phyloP scores from a whole-genome alignment of 2,888 invertebrate species.

The Aspidiotus rigidus region DNA sequence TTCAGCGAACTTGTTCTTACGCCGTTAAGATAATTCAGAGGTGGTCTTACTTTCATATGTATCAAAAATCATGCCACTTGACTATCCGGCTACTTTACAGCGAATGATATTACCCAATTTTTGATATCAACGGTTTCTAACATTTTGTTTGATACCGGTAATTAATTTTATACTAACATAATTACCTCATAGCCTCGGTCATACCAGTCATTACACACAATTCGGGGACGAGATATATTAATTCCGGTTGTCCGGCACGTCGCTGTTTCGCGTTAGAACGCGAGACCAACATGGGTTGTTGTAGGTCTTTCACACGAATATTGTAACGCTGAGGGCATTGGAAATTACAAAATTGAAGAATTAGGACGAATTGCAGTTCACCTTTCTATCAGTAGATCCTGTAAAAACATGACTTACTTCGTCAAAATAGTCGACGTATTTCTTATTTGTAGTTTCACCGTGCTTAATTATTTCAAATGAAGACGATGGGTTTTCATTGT shows the following conservation, averaged over 20 bases:
- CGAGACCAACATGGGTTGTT: conserved; percentile 73
- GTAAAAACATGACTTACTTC: conserved; percentile 38
- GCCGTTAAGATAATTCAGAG: conserved; percentile 41
- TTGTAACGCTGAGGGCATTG: background rate
- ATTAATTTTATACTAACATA: too few species aligned
- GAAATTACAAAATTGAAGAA: background rate
- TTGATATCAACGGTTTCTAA: conserved; percentile 41
- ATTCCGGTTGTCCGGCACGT: conserved; percentile 57
- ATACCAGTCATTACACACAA: conserved; percentile 75
- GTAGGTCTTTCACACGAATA: background rate
- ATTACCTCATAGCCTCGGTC: conserved; percentile 54
- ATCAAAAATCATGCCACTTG: too few species aligned
- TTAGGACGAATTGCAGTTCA: background rate
- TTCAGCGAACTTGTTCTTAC: background rate
- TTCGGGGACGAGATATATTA: conserved; percentile 71
- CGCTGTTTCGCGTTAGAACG: conserved; percentile 58
- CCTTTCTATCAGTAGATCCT: background rate
- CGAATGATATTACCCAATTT: conserved; percentile 45
- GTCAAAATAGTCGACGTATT: conserved; percentile 57
- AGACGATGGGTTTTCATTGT: conserved; percentile 49
- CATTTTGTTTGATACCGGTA: conserved; percentile 45
- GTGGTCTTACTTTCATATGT: too few species aligned
- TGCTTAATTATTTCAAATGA: conserved; percentile 52
- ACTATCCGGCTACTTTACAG: too few species aligned
- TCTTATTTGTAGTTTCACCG: conserved; percentile 44